Evolutionary conservation across 2,797 vertebrate species (phyloP).

Genomic region (Urosaurus nigricauda): DNA sequence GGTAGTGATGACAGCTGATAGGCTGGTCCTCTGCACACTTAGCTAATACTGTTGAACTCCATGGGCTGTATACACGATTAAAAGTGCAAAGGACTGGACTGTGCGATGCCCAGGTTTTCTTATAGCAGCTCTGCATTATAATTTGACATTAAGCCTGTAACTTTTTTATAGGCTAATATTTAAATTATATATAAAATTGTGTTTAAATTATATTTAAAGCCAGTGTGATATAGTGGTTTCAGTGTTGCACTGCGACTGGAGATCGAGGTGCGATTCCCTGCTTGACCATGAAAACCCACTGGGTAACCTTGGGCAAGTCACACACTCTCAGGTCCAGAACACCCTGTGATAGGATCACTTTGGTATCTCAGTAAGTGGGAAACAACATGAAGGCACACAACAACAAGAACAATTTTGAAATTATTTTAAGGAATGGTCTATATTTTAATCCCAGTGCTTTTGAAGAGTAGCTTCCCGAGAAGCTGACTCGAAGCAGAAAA

Average conservation of each 20-base stretch:
- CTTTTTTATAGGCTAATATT: not conserved
- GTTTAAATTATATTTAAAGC: not conserved
- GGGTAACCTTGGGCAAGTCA: too few relatives aligned
- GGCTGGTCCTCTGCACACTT: not conserved
- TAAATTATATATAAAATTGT: not conserved
- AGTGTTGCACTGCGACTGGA: too few relatives aligned
- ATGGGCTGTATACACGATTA: too few relatives aligned
- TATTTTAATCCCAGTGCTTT: too few relatives aligned
- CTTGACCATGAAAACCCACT: too few relatives aligned
- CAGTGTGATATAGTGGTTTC: too few relatives aligned
- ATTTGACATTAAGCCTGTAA: slow-evolving; percentile 18
- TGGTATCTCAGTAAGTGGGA: too few relatives aligned
- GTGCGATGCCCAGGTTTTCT: slow-evolving; percentile 27
- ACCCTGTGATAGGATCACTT: too few relatives aligned
- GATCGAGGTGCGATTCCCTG: too few relatives aligned
- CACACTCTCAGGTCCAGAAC: too few relatives aligned
- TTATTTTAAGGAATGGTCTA: not conserved
- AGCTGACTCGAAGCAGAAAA: not conserved
- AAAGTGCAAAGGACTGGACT: not conserved
- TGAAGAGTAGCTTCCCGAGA: not conserved
- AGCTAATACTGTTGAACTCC: not conserved
- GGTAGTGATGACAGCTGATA: not conserved
- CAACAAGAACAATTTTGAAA: not conserved
- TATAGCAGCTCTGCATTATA: not conserved
- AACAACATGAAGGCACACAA: too few relatives aligned